phyloP scores from a whole-genome alignment of 2,797 vertebrate species.

The Tapera naevia region DNA sequence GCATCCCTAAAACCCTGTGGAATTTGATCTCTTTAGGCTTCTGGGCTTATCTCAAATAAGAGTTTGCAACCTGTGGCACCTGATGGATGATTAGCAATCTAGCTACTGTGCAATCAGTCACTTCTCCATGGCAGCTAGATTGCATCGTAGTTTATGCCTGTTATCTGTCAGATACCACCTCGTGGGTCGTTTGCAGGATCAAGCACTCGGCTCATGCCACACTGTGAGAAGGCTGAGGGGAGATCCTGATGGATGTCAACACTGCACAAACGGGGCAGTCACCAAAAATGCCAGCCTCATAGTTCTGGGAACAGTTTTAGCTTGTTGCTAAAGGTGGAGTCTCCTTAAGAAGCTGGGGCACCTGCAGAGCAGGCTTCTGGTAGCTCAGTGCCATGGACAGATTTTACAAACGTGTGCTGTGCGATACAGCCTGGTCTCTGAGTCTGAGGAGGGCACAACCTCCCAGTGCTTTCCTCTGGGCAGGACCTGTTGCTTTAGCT shows the following conservation, averaged over 20 bases:
- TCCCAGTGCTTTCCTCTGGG: neutral
- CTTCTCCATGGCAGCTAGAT: neutral
- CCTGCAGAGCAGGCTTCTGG: neutral
- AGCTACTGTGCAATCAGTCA: neutral
- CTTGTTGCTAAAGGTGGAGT: neutral
- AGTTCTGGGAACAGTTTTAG: neutral
- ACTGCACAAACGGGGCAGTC: neutral
- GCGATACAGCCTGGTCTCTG: neutral
- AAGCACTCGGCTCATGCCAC: neutral
- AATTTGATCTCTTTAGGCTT: neutral
- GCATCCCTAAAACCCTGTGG: neutral
- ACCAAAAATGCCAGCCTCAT: neutral
- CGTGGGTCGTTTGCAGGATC: neutral
- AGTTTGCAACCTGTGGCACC: neutral
- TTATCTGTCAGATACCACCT: neutral
- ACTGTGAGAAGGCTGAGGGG: neutral
- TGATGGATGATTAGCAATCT: neutral
- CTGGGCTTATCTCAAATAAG: neutral
- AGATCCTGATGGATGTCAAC: neutral
- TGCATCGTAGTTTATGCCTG: neutral
- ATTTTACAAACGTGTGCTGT: fast-evolving
- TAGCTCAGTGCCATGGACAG: neutral
- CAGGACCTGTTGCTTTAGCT: neutral
- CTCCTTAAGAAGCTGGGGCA: neutral
- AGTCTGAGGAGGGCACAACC: neutral